Evolutionary conservation across 2,797 vertebrate genomes (phyloP), one percentile per base, ranked within the genome.

Genomic region (Harpagifer antarcticus): DNA sequence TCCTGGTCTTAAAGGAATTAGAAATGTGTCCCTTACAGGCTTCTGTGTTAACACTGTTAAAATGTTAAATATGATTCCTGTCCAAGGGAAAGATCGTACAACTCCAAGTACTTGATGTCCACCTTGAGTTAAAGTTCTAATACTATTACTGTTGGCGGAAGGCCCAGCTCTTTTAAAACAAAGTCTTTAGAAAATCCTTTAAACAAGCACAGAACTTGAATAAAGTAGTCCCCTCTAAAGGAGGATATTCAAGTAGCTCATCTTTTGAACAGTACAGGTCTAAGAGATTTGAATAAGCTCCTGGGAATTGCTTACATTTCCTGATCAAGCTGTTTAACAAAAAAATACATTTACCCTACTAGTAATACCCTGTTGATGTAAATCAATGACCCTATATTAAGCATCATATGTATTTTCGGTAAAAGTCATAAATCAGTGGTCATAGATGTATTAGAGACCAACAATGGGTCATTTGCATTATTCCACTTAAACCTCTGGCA

Each of bases 151-250:
- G 49, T 31, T 89, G 86, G 81, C 74, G 0, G 49, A 20, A 48
- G 40, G 68, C 87, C 63, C 47, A 27, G 78, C 12, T 50, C 62
- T 74, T 86, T 86, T 74, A 83, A 56, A 76, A 71, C 64, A 33
- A 0, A n/a, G 68, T 65, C 61, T 81, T 78, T 47, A 74, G 54
- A 17, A 50, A 56, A 76, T 33, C 42, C 48, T 74, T 78, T 68
- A 83, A 78, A 66, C 53, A 16, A 69, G 73, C 65, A 23, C 15
- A 79, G 75, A 76, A 74, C 71, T 79, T 81, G 54, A 69, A 82
- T 81, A 57, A 84, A 87, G 57, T 43, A 58, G 23, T 42, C 17
- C 23, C 9, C 31, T 44, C 17, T n/a, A 78, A 68, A 50, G 45
- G 77, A 72, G 66, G 64, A 50, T 62, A 62, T 81, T 13, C 43